Evolutionary conservation across 2,888 invertebrate species (phyloP).

Genomic region (Vandiemenella viatica): DNA sequence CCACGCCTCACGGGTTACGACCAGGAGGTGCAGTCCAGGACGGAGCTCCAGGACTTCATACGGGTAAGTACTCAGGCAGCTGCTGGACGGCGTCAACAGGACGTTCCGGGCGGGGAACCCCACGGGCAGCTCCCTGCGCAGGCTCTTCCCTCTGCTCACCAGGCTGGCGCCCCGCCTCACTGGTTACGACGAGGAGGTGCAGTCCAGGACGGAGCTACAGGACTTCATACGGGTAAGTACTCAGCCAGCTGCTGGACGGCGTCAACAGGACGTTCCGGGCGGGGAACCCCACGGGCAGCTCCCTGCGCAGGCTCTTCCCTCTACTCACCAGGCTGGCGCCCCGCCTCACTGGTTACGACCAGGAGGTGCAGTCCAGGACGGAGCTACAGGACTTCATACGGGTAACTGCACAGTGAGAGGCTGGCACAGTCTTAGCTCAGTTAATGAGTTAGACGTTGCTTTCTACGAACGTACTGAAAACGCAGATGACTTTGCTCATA

Average conservation of each 20-base stretch:
- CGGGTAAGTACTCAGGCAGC: constrained; percentile 4
- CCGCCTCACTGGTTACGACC: constrained; percentile 1
- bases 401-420: too few species aligned
- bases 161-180: neutral
- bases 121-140: neutral
- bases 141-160: neutral
- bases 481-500: too few species aligned
- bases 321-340: neutral
- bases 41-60: constrained; percentile 7
- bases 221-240: constrained; percentile 6
- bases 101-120: constrained; percentile 4
- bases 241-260: constrained; percentile 8
- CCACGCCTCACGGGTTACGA: constrained; percentile 1
- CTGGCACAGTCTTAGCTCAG: too few species aligned
- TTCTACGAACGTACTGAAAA: too few species aligned
- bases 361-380: neutral
- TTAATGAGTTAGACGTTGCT: too few species aligned
- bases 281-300: constrained; percentile 2
- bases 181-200: neutral
- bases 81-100: constrained; percentile 2
- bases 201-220: constrained; percentile 3
- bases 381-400: constrained; percentile 7
- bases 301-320: neutral
- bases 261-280: neutral
- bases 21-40: neutral